phyloP scores from a whole-genome alignment of 2,888 invertebrate genomes.

The Conops quadrifasciatus region DNA sequence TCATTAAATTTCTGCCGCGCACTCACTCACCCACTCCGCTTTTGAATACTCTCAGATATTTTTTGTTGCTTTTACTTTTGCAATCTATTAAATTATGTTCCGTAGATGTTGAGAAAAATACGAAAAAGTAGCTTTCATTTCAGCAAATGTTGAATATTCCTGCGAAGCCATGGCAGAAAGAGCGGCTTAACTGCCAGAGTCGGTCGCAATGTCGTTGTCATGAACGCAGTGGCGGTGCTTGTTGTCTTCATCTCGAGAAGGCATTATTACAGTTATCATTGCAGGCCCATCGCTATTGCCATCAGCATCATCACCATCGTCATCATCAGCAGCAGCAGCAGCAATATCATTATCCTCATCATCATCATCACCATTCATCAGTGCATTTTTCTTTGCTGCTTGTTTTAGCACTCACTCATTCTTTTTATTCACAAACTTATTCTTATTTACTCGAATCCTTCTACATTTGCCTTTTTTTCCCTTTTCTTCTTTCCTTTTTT shows the following conservation, averaged over 20 bases:
- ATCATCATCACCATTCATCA: conserved; percentile 28
- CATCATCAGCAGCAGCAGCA: conserved; percentile 12
- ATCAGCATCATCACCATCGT: conserved; percentile 17
- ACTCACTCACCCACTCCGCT: too few relatives aligned
- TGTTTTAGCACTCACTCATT: neutral
- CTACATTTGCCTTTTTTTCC: neutral
- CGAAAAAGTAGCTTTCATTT: conserved; percentile 16
- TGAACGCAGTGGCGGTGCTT: conserved; percentile 18
- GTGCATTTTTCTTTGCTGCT: conserved; percentile 26
- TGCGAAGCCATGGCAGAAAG: neutral
- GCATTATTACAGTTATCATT: neutral
- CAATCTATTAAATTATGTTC: conserved; percentile 17
- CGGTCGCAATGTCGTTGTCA: neutral
- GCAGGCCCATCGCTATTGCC: conserved; percentile 19
- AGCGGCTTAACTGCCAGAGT: neutral
- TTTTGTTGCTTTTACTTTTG: neutral
- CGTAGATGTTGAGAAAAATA: neutral
- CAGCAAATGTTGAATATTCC: neutral
- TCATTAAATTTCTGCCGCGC: conserved; percentile 23
- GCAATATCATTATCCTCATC: neutral
- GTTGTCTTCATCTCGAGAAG: neutral
- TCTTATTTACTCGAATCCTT: neutral
- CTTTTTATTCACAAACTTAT: neutral
- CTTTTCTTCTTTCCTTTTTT: neutral
- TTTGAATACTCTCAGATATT: too few relatives aligned